Base-by-base conservation (phyloP, 2,113 vertebrate genomes). In the Donacobius atricapilla region DNA sequence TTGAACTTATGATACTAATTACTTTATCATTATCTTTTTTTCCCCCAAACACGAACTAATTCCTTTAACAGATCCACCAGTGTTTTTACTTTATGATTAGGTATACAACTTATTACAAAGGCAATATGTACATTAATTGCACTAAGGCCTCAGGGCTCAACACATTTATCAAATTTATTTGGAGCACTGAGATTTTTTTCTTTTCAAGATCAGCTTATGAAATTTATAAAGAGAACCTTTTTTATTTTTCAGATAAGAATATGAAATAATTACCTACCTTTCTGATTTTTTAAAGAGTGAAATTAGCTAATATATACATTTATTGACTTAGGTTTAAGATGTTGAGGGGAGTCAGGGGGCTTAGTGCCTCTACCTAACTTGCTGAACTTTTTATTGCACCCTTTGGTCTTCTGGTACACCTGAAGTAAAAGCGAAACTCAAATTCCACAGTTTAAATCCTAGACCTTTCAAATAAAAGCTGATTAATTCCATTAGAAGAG, bases 1-100 rank as follows among this genome's bases (percentile, higher is more conserved):
- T n/a, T 85, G 48, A 96, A 95, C 27, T 87, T 84, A 87, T 14
- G 13, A 68, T 92, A 89, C 56, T 92, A 95, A 92, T 85, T 95
- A 66, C 58, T 95, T 94, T 51, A 87, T 33, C 75, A 76, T 73
- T 79, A 78, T 86, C 42, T 66, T 54, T 30, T 30, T 42, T 42
- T 17, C 20, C 22, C 13, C 30, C 39, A 81, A 88, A 54, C 30
- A 77, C 0, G 0, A 54, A 90, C 68, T 72, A 81, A 93, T 86
- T 80, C 72, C 45, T 93, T 89, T 87, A 89, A 89, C 77, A 71
- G 53, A 93, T 87, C 30, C 53, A 78, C 31, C n/a, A 66, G 35
- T 58, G 33, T 33, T 91, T 94, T 70, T 47, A 54, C 25, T 91
- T 92, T 93, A 80, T 44, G 39, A 70, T 86, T 28, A 83, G 37